Conservation (phyloP, 2,888 invertebrate genomes). For the Epinotia nisella region DNA sequence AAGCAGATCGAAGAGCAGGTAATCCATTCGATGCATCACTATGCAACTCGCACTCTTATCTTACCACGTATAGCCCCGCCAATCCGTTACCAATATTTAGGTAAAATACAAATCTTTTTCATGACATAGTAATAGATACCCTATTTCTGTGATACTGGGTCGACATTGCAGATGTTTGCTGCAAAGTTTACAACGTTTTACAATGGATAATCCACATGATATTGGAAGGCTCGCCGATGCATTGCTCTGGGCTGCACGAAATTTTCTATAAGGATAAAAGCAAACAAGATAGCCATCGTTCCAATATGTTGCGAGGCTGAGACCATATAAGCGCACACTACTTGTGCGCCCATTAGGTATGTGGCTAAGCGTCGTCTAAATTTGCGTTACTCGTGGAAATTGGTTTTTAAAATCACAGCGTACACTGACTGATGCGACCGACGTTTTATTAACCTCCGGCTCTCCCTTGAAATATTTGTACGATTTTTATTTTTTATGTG, state of each 20-base stretch:
- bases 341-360: slow-evolving; percentile 45
- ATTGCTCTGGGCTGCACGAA: slow-evolving; percentile 82
- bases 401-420: slow-evolving; percentile 53
- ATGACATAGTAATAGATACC: slow-evolving; percentile 58
- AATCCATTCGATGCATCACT: slow-evolving; percentile 82
- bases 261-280: slow-evolving; percentile 85
- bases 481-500: slow-evolving; percentile 52
- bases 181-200: slow-evolving; percentile 75
- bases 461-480: slow-evolving; percentile 65
- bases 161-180: slow-evolving; percentile 54
- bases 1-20: slow-evolving; percentile 67
- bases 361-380: slow-evolving; percentile 54
- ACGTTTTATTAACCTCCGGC: slow-evolving; percentile 63
- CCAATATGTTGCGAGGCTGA: slow-evolving; percentile 68
- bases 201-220: slow-evolving; percentile 79
- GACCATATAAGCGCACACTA: slow-evolving; percentile 51
- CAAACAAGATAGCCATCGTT: slow-evolving; percentile 83
- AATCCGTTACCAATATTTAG: slow-evolving; percentile 84
- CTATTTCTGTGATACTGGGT: slow-evolving; percentile 56
- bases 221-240: slow-evolving; percentile 82
- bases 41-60: slow-evolving; percentile 75
- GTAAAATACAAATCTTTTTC: slow-evolving; percentile 77
- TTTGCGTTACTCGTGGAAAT: slow-evolving; percentile 56
- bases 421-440: slow-evolving; percentile 58
- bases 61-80: slow-evolving; percentile 76